phyloP scores from a whole-genome alignment of 2,113 vertebrate genomes.

The Thunnus maccoyii region DNA sequence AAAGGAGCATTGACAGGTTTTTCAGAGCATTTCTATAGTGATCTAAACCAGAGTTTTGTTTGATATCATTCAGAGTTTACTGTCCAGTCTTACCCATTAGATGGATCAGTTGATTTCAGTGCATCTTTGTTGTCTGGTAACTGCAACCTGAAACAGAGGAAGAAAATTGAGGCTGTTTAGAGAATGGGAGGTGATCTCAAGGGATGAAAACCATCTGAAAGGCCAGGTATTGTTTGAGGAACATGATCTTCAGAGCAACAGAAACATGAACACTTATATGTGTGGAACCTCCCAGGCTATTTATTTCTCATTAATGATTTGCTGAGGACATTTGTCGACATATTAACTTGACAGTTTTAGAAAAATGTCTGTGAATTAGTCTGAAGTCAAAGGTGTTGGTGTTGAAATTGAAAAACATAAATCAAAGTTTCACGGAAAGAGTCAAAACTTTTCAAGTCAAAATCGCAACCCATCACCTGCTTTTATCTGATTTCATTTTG shows the following conservation, averaged over 20 bases:
- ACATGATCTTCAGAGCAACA: constrained; percentile 64
- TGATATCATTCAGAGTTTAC: background rate
- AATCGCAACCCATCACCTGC: background rate
- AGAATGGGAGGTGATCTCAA: constrained; percentile 41
- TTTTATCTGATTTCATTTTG: background rate
- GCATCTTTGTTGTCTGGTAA: constrained; percentile 67
- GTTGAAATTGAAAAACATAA: background rate
- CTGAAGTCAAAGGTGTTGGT: no score
- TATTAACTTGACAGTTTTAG: background rate
- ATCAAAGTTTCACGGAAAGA: background rate
- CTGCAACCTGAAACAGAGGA: constrained; percentile 78
- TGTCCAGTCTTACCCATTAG: constrained; percentile 70
- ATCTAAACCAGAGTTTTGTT: background rate
- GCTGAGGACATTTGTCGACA: background rate
- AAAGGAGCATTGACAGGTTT: no score
- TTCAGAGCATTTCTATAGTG: background rate
- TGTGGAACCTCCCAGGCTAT: constrained; percentile 29
- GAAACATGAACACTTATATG: constrained; percentile 42
- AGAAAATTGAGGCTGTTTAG: constrained; percentile 55
- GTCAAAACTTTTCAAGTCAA: no score
- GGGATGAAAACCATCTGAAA: constrained; percentile 60
- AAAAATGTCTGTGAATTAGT: background rate
- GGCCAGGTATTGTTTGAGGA: constrained; percentile 65
- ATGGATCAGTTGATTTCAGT: constrained; percentile 50
- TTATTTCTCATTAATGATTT: background rate